Conservation (phyloP, 2,888 invertebrate species). For the Hemistola chrysoprasaria region DNA sequence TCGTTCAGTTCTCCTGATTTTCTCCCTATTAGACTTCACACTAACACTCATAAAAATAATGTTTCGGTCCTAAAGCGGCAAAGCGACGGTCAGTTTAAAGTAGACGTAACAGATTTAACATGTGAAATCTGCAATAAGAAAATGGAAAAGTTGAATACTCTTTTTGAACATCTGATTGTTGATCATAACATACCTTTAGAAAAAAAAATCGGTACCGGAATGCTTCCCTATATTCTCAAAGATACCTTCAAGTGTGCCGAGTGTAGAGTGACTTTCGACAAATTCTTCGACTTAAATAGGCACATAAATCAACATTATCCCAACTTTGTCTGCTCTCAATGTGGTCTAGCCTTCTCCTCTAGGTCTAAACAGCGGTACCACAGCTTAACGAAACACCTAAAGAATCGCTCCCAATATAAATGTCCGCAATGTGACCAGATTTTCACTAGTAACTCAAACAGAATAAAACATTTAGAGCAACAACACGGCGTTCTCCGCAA, state of each 20-base stretch:
- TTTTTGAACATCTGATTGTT: too few species aligned
- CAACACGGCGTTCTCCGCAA: constrained; percentile 45
- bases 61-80: too few species aligned
- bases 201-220: background rate
- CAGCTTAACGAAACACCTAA: too few species aligned
- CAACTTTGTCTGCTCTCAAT: background rate
- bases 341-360: constrained; percentile 1
- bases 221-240: background rate
- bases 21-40: constrained; percentile 35
- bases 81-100: too few species aligned
- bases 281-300: background rate
- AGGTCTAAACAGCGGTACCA: too few species aligned
- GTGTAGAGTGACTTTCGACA: background rate
- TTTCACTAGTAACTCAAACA: constrained; percentile 43
- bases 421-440: constrained; percentile 43
- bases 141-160: too few species aligned
- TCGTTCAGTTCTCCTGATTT: constrained; percentile 55
- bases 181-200: too few species aligned
- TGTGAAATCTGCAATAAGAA: too few species aligned
- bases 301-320: constrained; percentile 1
- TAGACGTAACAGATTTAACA: too few species aligned
- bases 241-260: background rate
- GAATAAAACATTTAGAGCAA: constrained; percentile 47
- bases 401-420: too few species aligned
- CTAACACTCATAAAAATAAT: too few species aligned